phyloP scores from a whole-genome alignment of 2,797 vertebrate species.

The Pagetopsis macropterus region DNA sequence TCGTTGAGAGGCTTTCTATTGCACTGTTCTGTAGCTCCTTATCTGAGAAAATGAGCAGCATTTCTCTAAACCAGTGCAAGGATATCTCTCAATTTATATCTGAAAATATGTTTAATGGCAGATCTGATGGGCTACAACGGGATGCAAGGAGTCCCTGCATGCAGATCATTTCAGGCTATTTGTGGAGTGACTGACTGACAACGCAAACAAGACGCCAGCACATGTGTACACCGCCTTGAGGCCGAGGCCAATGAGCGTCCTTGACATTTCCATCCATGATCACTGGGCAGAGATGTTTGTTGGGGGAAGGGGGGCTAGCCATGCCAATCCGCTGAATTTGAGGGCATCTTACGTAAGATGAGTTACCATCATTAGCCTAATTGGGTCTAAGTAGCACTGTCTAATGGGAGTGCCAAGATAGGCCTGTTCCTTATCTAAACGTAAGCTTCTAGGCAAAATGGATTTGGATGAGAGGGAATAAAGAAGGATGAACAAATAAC shows the following conservation, averaged over 20 bases:
- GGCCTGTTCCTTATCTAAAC: constrained; percentile 67
- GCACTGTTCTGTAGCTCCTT: constrained; percentile 10
- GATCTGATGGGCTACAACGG: constrained; percentile 36
- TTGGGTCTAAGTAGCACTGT: constrained; percentile 69
- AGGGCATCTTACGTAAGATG: constrained; percentile 64
- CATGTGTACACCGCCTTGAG: constrained; percentile 52
- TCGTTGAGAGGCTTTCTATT: constrained; percentile 29
- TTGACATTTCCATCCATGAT: constrained; percentile 73
- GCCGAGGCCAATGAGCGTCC: constrained; percentile 55
- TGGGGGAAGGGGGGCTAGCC: constrained; percentile 23
- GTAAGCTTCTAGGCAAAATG: constrained; percentile 68
- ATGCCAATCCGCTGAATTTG: constrained; percentile 58
- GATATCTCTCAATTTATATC: not conserved
- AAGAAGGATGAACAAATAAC: constrained; percentile 69
- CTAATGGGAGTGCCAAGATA: constrained; percentile 62
- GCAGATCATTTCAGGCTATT: constrained; percentile 51
- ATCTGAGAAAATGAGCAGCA: constrained; percentile 24
- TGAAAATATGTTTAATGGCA: constrained; percentile 35
- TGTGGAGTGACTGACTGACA: constrained; percentile 60
- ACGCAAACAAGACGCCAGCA: constrained; percentile 63
- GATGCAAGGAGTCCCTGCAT: constrained; percentile 17
- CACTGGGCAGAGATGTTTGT: constrained; percentile 52
- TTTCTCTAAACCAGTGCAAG: constrained; percentile 7
- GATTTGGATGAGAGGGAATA: constrained; percentile 56
- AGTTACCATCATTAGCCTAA: constrained; percentile 73